Evolutionary conservation across 2,888 invertebrate species (phyloP).

Genomic region (Hydrotaea cyrtoneurina): DNA sequence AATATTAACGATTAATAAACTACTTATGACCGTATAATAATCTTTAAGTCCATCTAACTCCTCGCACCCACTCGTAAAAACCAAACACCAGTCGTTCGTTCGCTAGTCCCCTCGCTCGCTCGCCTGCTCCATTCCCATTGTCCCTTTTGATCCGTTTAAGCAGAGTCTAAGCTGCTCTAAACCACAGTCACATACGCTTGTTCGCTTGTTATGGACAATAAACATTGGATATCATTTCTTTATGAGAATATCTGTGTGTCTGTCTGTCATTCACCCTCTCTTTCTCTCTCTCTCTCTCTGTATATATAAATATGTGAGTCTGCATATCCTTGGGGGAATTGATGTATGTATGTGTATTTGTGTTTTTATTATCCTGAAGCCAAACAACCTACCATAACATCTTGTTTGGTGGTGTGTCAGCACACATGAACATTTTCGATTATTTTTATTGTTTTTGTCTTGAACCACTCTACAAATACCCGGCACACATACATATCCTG

Average conservation of each 20-base stretch:
- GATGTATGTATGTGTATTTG: neutral
- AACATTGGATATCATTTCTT: slow-evolving; percentile 34
- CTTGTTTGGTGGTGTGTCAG: neutral
- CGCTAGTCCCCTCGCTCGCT: too few relatives aligned
- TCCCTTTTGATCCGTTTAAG: slow-evolving; percentile 12
- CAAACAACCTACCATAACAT: neutral
- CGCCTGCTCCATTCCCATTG: slow-evolving; percentile 1
- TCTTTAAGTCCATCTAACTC: neutral
- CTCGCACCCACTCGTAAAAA: neutral
- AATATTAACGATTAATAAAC: slow-evolving; percentile 43
- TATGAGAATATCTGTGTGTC: neutral
- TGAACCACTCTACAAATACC: neutral
- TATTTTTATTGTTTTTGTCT: slow-evolving; percentile 46
- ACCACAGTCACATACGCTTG: slow-evolving; percentile 43
- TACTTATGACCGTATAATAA: slow-evolving; percentile 29
- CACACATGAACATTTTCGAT: slow-evolving; percentile 22
- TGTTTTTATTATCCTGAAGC: neutral
- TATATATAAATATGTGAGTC: too few relatives aligned
- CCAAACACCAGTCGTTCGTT: neutral
- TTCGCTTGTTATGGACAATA: slow-evolving; percentile 26
- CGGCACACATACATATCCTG: neutral
- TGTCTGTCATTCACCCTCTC: too few relatives aligned
- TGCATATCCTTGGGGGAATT: neutral
- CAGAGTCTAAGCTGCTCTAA: neutral
- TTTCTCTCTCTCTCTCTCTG: too few relatives aligned